Evolutionary conservation across 2,113 vertebrate genomes (phyloP).

Genomic region (Campylorhamphus procurvoides): DNA sequence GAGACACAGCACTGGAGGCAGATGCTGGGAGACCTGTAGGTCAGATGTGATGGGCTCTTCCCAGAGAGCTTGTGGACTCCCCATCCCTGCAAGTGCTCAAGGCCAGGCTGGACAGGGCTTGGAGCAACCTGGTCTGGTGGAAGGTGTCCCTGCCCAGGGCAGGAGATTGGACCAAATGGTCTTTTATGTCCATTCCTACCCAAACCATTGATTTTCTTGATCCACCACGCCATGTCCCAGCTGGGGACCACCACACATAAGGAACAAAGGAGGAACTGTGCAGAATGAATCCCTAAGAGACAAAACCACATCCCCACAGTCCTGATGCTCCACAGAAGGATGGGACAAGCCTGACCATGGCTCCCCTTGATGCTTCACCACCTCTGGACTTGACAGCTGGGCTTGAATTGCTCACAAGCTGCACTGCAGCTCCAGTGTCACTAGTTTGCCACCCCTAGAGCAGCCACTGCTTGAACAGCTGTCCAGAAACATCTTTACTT

Average conservation of each 20-base stretch:
- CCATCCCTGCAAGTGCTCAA: not conserved
- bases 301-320: not conserved
- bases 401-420: not conserved
- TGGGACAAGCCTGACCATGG: not conserved
- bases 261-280: not conserved
- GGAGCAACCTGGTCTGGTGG: not conserved
- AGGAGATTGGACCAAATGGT: not conserved
- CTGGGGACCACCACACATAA: not conserved
- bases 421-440: not conserved
- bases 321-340: not conserved
- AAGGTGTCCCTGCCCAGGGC: not conserved
- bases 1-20: not conserved
- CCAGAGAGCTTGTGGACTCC: not conserved
- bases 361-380: not conserved
- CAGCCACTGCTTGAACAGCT: not conserved
- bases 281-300: not conserved
- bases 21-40: not conserved
- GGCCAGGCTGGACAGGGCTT: fast-evolving
- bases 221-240: not conserved
- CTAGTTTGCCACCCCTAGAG: not conserved
- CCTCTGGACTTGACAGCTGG: not conserved
- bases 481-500: not conserved
- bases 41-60: not conserved
- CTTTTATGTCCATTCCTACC: not conserved
- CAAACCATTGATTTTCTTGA: not conserved